These are phyloP conservation scores for Climacteris rufus DNA, from an alignment of 2,113 vertebrate genomes.

Conservation along the genomic window DNA sequence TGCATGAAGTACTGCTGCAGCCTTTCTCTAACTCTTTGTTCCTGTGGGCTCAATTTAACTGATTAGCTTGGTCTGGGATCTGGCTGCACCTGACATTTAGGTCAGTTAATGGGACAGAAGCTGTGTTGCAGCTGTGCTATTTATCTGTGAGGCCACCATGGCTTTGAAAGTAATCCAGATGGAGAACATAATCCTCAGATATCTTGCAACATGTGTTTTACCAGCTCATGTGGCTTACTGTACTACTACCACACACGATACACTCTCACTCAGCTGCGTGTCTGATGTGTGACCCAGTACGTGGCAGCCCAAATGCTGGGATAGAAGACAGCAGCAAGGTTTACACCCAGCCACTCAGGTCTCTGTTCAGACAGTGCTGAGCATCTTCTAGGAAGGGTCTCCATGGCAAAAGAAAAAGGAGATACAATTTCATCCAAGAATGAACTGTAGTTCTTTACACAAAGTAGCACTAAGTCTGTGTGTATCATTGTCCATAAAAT, in stretches of 20 bases:
- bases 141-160: background rate
- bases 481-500: background rate
- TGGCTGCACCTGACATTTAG: background rate
- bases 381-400: background rate
- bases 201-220: background rate
- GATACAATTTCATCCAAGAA: background rate
- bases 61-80: background rate
- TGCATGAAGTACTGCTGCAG: background rate
- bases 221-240: background rate
- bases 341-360: background rate
- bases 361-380: background rate
- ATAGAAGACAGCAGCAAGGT: background rate
- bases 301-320: background rate
- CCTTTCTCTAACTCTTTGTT: background rate
- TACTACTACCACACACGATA: accelerated
- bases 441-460: background rate
- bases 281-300: background rate
- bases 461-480: background rate
- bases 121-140: background rate
- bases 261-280: background rate
- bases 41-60: background rate
- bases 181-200: background rate
- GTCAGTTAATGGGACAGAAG: background rate
- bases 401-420: background rate
- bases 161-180: background rate